These are phyloP conservation scores for Acanthurus leucopareius DNA, from an alignment of 2,797 vertebrate species.

Conservation along the genomic window DNA sequence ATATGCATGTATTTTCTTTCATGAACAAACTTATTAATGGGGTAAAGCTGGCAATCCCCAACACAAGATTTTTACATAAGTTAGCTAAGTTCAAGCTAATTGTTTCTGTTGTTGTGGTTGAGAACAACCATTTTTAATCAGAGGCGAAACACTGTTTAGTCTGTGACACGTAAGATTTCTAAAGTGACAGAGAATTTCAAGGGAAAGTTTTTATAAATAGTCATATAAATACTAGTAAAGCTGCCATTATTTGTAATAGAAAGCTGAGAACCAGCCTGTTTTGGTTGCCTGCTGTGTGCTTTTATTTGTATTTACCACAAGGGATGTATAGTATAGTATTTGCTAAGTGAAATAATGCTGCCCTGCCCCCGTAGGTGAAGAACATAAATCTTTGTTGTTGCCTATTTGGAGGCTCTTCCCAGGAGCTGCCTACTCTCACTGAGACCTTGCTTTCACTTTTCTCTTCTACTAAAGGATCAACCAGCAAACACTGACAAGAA, in stretches of 20 bases:
- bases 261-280: background rate
- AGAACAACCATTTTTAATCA: no score
- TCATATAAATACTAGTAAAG: background rate
- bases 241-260: background rate
- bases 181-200: no score
- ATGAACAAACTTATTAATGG: no score
- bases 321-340: background rate
- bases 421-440: conserved; percentile 17
- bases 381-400: conserved; percentile 28
- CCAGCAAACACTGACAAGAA: conserved; percentile 27
- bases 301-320: background rate
- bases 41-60: no score
- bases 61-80: no score
- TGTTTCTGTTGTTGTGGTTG: no score
- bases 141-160: no score
- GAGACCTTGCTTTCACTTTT: conserved; percentile 28
- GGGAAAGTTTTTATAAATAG: no score
- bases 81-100: no score
- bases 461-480: conserved; percentile 35
- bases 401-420: conserved; percentile 30
- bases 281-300: background rate
- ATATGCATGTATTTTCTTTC: no score
- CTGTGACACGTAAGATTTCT: no score
- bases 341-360: conserved; percentile 13
- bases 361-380: conserved; percentile 19